Evolutionary conservation across 2,797 vertebrate species (phyloP).

Genomic region (Denticeps clupeoides): DNA sequence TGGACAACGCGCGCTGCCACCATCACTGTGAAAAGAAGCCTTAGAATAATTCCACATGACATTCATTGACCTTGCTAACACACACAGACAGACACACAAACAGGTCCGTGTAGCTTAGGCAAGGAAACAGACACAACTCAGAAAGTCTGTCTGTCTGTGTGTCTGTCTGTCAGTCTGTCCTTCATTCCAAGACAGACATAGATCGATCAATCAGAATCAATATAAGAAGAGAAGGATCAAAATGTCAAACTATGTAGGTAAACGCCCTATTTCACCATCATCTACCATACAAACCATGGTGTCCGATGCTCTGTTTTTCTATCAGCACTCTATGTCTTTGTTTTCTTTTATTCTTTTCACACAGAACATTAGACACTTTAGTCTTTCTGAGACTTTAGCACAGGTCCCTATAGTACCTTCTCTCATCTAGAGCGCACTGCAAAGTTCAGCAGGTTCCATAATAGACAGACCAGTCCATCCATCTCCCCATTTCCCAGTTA

Average conservation of each 20-base stretch:
- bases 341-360: conserved; percentile 3
- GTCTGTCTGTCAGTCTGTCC: conserved; percentile 68
- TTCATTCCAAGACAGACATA: conserved; percentile 63
- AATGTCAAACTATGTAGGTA: conserved; percentile 56
- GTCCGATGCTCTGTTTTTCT: conserved; percentile 19
- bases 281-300: conserved; percentile 15
- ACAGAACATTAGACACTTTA: neutral
- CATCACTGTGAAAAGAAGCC: neutral
- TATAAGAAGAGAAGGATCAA: conserved; percentile 41
- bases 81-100: conserved; percentile 61
- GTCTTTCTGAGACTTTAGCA: neutral
- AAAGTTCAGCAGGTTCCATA: conserved; percentile 8
- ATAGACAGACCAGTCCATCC: conserved; percentile 8
- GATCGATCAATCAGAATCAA: conserved; percentile 41
- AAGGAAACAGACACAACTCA: conserved; percentile 60
- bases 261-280: conserved; percentile 26
- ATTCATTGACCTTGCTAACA: conserved; percentile 23
- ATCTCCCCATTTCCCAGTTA: conserved; percentile 35
- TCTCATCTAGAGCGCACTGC: neutral
- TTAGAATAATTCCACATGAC: neutral
- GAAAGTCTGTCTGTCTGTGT: conserved; percentile 69
- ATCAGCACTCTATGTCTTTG: conserved; percentile 11
- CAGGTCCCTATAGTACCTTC: neutral
- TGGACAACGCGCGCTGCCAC: too few species aligned
- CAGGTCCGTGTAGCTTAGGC: conserved; percentile 60